Base-by-base conservation (phyloP, 1,140 invertebrate species). In the Oedothorax gibbosus region DNA sequence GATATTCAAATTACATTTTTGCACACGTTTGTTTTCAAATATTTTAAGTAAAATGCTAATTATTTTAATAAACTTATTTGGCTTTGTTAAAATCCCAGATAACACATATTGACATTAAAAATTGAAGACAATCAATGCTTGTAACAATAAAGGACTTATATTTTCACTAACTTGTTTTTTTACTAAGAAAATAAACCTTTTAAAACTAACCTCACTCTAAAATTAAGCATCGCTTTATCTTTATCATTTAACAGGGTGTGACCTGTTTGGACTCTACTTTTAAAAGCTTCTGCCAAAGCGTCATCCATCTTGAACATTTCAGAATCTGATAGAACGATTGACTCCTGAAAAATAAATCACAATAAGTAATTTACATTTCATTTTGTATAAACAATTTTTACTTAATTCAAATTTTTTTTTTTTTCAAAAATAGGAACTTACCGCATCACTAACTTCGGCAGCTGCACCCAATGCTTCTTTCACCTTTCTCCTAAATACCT, bases 281-380 rank as follows among this genome's bases (percentile, higher is more conserved):
- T 14, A 72, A 86, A 86, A 14, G 65, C 85, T 71, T 77, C 14
- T 5, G 79, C 72, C 15, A 86, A 51, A 53, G 72, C 56, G 18
- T 86, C 85, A 78, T 86, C 85, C 20, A 86, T 20, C 20, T 86
- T 82, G 56, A 82, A 86, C 85, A 86, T 86, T 56, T 86, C 85
- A 18, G 85, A 77, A 64, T 86, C 85, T 60, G 66, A 66, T 35
- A 86, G 51, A 21, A 79, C 62, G 49, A 69, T 14, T 9, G 85
- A 86, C 56, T 86, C 85, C 85, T 86, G 20, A 65, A 82, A 71
- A 75, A 75, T 35, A 75, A 18, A 12, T 77, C 18, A 0, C 12
- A 62, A 62, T 51, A 18, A 18, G 21, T 21, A 35, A 35, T 35
- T 5, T 35, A 35, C 35, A 35, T 35, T 35, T 35, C 5, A 35